Percentiles rank a stretch among this genome's conserved stretches.
phyloP scores from a whole-genome alignment of 2,888 invertebrate species.

The Panzeria rudis region DNA sequence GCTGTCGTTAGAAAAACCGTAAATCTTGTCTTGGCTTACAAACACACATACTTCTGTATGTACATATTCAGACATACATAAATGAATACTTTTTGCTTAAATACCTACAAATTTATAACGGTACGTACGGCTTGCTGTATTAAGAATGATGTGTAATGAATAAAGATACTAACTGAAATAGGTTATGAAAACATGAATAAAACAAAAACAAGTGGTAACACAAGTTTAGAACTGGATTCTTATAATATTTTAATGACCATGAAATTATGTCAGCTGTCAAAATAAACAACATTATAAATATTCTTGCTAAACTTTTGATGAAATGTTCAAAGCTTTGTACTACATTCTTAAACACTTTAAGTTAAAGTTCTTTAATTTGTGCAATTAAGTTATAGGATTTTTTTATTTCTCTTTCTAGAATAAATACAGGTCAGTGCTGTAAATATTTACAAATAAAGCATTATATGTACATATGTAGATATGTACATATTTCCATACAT shows the following conservation, averaged over 20 bases:
- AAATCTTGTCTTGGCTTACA: slow-evolving; percentile 68
- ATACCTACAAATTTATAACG: slow-evolving; percentile 37
- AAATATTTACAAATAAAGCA: not conserved
- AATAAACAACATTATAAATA: slow-evolving; percentile 10
- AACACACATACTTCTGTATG: slow-evolving; percentile 1
- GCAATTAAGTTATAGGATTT: not conserved
- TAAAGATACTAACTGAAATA: slow-evolving; percentile 41
- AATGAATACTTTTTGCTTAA: slow-evolving; percentile 7
- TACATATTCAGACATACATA: not conserved
- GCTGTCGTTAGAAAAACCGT: slow-evolving; percentile 70
- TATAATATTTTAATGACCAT: slow-evolving; percentile 56
- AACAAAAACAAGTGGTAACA: slow-evolving; percentile 10
- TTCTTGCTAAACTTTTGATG: not conserved
- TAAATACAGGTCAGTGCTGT: too few species aligned
- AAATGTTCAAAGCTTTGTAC: slow-evolving; percentile 5
- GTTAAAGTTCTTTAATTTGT: not conserved
- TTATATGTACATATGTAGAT: too few species aligned
- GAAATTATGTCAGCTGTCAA: slow-evolving; percentile 54
- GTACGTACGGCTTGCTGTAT: slow-evolving; percentile 47
- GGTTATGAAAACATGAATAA: slow-evolving; percentile 38
- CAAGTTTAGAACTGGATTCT: slow-evolving; percentile 42
- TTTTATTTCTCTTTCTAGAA: not conserved
- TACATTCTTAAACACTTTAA: not conserved
- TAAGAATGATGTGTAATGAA: slow-evolving; percentile 27
- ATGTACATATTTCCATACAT: not conserved